A percentile compares a stretch with the other conserved stretches of the same genome.
Evolutionary conservation across 2,113 vertebrate genomes (phyloP).

Genomic region (Hippocampus comes): DNA sequence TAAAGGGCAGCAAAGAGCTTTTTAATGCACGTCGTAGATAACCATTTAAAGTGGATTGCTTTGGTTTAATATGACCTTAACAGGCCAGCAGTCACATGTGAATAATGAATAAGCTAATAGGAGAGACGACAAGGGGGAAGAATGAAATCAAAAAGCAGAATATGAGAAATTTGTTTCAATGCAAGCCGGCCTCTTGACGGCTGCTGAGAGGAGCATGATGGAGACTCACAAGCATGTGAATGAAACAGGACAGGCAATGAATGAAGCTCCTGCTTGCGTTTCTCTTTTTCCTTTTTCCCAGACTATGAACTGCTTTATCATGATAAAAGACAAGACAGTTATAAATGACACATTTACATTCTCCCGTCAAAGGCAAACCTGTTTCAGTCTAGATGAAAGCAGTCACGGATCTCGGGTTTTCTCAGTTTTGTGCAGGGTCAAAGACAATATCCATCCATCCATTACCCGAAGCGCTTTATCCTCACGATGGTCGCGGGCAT

Average conservation of each 20-base stretch:
- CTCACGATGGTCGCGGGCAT: too few species aligned
- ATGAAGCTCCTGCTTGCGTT: constrained; percentile 70
- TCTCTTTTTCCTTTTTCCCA: constrained; percentile 49
- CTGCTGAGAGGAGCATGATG: constrained; percentile 66
- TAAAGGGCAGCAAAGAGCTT: constrained; percentile 85
- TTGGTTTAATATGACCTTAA: constrained; percentile 75
- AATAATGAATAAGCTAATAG: constrained; percentile 80
- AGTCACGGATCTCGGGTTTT: constrained; percentile 29
- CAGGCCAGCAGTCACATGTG: constrained; percentile 76
- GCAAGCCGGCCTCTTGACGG: constrained; percentile 65
- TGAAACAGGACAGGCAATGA: constrained; percentile 77
- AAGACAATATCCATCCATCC: constrained; percentile 14
- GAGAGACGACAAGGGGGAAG: constrained; percentile 65
- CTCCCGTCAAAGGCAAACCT: constrained; percentile 62
- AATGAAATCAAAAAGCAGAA: constrained; percentile 73
- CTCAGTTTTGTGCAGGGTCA: constrained; percentile 25
- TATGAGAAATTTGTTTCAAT: constrained; percentile 77
- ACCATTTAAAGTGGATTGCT: constrained; percentile 79
- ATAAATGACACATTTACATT: constrained; percentile 76
- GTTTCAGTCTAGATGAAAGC: constrained; percentile 63
- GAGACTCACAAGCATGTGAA: constrained; percentile 68
- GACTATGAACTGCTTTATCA: constrained; percentile 73
- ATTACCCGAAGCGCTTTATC: too few species aligned
- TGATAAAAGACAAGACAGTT: constrained; percentile 77
- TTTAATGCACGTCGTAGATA: constrained; percentile 80